Percentiles rank a stretch among this genome's conserved stretches.
These are phyloP conservation scores for Agrilus cyanescens DNA, from an alignment of 2,888 invertebrate species.

Conservation along the genomic window DNA sequence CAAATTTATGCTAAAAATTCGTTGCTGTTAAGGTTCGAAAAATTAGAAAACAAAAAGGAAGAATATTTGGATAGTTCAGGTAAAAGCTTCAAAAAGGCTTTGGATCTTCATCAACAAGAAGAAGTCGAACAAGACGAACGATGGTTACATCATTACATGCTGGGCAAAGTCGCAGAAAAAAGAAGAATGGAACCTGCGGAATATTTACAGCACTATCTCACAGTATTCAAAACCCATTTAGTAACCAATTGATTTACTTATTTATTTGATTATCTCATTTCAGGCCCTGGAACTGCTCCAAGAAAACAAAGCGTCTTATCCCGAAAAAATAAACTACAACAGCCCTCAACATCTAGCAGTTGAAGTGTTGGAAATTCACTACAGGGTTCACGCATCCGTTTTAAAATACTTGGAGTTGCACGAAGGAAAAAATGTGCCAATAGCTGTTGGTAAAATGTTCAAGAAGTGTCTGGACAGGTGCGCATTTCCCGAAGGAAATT, in stretches of 20 bases:
- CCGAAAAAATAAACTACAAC: slow-evolving; percentile 74
- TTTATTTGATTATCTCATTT: slow-evolving; percentile 17
- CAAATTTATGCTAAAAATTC: not conserved
- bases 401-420: slow-evolving; percentile 73
- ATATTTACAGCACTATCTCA: slow-evolving; percentile 68
- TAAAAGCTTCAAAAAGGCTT: slow-evolving; percentile 63
- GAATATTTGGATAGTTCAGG: slow-evolving; percentile 67
- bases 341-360: slow-evolving; percentile 73
- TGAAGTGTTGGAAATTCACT: slow-evolving; percentile 78
- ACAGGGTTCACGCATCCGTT: slow-evolving; percentile 79
- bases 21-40: slow-evolving; percentile 41
- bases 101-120: slow-evolving; percentile 46
- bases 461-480: slow-evolving; percentile 39
- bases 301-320: slow-evolving; percentile 73
- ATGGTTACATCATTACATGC: slow-evolving; percentile 89
- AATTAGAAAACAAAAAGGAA: slow-evolving; percentile 64
- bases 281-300: slow-evolving; percentile 65
- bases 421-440: slow-evolving; percentile 54
- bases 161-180: slow-evolving; percentile 92
- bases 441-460: slow-evolving; percentile 47
- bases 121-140: slow-evolving; percentile 63
- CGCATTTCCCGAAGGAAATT: slow-evolving; percentile 2
- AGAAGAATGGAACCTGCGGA: slow-evolving; percentile 58
- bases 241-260: not conserved
- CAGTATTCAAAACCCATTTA: slow-evolving; percentile 33